Evolutionary conservation across 2,797 vertebrate species (phyloP), one percentile per base, ranked within the genome.

Genomic region (Cuniculus paca): DNA sequence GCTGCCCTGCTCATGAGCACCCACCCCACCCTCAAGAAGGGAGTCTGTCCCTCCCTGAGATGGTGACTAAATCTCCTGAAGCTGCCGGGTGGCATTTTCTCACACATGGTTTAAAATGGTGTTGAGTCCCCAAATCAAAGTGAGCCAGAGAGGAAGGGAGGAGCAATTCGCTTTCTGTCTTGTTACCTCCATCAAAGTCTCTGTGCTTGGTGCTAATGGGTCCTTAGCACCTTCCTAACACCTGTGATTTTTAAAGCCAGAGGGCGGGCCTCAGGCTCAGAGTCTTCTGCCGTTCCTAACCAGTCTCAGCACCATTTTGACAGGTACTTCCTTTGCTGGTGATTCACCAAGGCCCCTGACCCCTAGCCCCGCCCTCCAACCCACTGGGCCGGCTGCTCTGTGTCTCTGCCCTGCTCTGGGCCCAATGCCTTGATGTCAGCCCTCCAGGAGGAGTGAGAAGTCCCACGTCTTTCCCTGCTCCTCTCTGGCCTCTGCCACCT

Each of bases 221-320:
- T 96, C 77, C 80, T 77, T 79, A 92, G 84, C 68, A 70, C 63
- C 61, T 91, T 86, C 26, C 68, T 85, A 74, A 28, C 36, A 52
- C 31, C 28, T 54, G 56, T 4, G n/a, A 31, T 31, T 31, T 65
- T 54, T 90, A 16, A 16, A 54, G 2, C 34, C 72, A 45, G 39
- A 50, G 45, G 14, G 61, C 6, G 9, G 9, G 70, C 13, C 19
- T 24, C 24, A 16, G 65, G 56, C 24, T 85, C 68, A 31, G 58
- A 70, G 11, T 61, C 52, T n/a, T 11, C 34, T 0, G 17, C 61
- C n/a, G n/a, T 19, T 54, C 56, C 84, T 22, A 24, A 31, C 17
- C 39, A 48, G 86, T 20, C 24, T 10, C 5, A 45, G 45, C 20
- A 90, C 26, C 34, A 1, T 6, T 54, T 16, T 1, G 36, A 50